These are phyloP conservation scores for Euura saliciscinereae DNA, from an alignment of 1,140 invertebrate species.

Conservation along the genomic window DNA sequence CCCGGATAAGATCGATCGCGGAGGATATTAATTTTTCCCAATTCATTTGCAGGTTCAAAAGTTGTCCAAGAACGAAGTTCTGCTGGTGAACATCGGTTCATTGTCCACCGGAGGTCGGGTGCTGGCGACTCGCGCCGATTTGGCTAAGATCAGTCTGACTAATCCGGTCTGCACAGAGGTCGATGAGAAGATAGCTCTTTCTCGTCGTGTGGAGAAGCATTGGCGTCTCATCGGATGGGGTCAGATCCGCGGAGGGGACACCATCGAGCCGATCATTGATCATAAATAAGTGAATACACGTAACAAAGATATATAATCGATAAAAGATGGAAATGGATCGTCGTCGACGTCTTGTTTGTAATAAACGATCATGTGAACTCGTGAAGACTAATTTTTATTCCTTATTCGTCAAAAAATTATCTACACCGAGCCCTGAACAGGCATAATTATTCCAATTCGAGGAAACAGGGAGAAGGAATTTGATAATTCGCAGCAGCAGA, in stretches of 20 bases:
- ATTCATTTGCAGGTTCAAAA: slow-evolving; percentile 66
- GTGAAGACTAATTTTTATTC: too few species aligned
- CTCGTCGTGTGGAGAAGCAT: slow-evolving; percentile 97
- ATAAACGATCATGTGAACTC: neutral
- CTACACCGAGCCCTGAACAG: too few species aligned
- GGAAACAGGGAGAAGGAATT: too few species aligned
- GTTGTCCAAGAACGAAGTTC: slow-evolving; percentile 64
- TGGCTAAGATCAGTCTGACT: slow-evolving; percentile 96
- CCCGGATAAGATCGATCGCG: neutral
- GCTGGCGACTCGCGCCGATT: slow-evolving; percentile 94
- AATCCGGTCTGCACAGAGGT: slow-evolving; percentile 99
- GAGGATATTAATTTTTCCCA: neutral
- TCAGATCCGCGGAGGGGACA: slow-evolving; percentile 90
- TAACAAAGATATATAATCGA: neutral
- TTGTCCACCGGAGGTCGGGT: slow-evolving; percentile 97
- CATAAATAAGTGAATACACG: slow-evolving; percentile 32
- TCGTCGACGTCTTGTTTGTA: neutral
- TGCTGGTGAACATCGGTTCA: slow-evolving; percentile 99
- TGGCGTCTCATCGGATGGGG: slow-evolving; percentile 99
- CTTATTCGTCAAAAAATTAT: too few species aligned
- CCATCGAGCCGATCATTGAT: slow-evolving; percentile 74
- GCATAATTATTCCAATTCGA: too few species aligned
- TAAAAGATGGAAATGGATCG: neutral
- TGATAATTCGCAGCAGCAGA: too few species aligned
- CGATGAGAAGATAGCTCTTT: slow-evolving; percentile 98